Evolutionary conservation across 2,888 invertebrate genomes (phyloP).

Genomic region (Emesis russula): DNA sequence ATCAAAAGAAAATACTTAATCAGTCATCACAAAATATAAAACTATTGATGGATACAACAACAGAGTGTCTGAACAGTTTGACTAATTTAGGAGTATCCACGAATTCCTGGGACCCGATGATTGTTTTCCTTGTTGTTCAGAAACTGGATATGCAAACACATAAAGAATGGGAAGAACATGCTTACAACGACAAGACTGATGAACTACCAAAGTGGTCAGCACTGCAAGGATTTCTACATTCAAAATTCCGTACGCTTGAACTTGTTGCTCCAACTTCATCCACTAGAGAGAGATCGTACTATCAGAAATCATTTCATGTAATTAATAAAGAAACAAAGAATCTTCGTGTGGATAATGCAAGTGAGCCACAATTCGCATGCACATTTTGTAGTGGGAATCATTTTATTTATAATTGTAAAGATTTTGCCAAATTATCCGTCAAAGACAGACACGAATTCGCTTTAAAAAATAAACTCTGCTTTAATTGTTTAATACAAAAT

Average conservation of each 20-base stretch:
- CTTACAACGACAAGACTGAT: not conserved
- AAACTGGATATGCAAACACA: slow-evolving; percentile 40
- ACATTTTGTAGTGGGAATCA: slow-evolving; percentile 54
- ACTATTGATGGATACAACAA: not conserved
- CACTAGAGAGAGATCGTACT: not conserved
- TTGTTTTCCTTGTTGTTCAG: slow-evolving; percentile 61
- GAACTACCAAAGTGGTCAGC: not conserved
- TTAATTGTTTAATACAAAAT: slow-evolving; percentile 61
- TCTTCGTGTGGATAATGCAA: not conserved
- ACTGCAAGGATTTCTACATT: slow-evolving; percentile 73
- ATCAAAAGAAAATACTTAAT: slow-evolving; percentile 42
- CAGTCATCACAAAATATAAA: not conserved
- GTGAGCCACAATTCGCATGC: slow-evolving; percentile 11
- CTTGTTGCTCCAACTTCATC: slow-evolving; percentile 45
- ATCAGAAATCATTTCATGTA: slow-evolving; percentile 33
- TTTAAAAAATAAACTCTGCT: slow-evolving; percentile 49
- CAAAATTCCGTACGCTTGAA: slow-evolving; percentile 84
- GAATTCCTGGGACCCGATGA: slow-evolving; percentile 67
- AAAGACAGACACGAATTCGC: slow-evolving; percentile 44
- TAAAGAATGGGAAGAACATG: not conserved
- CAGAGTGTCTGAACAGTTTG: slow-evolving; percentile 43
- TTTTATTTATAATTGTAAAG: slow-evolving; percentile 59
- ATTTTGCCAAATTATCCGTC: slow-evolving; percentile 45
- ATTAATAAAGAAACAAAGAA: not conserved
- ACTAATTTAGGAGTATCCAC: slow-evolving; percentile 66